These are phyloP conservation scores for Tupaia chinensis DNA, from an alignment of 2,113 vertebrate species.

Conservation along the genomic window DNA sequence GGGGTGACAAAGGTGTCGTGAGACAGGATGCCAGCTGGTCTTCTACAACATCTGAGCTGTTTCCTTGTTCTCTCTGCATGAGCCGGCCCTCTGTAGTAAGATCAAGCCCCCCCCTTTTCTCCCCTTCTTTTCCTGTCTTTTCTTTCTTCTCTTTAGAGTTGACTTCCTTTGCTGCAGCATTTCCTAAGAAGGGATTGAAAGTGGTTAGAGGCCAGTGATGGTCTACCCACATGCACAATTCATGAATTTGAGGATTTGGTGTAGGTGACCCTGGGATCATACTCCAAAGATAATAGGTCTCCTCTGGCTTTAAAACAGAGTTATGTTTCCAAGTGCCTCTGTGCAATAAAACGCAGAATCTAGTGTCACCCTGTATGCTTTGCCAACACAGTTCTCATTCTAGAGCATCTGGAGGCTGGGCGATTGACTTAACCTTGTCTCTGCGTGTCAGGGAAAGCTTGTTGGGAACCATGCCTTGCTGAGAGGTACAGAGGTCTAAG, in stretches of 20 bases:
- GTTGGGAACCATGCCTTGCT: too few species aligned
- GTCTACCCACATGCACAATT: neutral
- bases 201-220: rapidly evolving
- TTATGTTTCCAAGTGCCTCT: neutral
- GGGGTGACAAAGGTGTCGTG: too few species aligned
- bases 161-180: neutral
- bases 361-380: too few species aligned
- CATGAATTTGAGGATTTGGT: neutral
- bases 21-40: too few species aligned
- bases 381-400: neutral
- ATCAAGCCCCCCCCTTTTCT: too few species aligned
- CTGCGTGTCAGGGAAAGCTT: neutral
- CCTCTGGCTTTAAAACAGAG: neutral
- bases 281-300: neutral
- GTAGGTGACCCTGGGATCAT: too few species aligned
- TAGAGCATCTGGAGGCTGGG: neutral
- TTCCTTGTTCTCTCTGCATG: too few species aligned
- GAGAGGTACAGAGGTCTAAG: neutral
- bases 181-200: neutral
- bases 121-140: too few species aligned
- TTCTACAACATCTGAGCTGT: too few species aligned
- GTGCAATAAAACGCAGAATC: rapidly evolving
- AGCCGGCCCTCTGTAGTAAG: too few species aligned
- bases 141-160: neutral
- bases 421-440: too few species aligned